Base-by-base conservation (phyloP, 1,140 invertebrate species). In the Anoplophora glabripennis region DNA sequence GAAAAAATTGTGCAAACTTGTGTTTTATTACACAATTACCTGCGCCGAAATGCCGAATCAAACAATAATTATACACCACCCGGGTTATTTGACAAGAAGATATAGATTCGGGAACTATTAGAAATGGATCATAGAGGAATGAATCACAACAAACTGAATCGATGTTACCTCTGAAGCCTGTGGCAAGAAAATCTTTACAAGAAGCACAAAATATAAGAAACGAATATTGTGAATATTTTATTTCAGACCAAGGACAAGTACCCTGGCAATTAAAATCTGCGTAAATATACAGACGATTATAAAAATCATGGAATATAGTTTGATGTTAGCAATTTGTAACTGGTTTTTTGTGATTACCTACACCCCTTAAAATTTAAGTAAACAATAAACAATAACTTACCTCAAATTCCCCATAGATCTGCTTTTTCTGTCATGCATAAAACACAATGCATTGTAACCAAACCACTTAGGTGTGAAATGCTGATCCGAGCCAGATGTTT, bases 391-490 rank as follows among this genome's bases (percentile, higher is more conserved):
- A n/a, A n/a, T n/a, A 44, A 44, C 42, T 8, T 4, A 44, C 42
- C 3, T n/a, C 42, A 44, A 44, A 44, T 10, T 17, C 42, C 42
- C 15, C 15, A 17, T 3, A 14, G 42, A 17, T 3, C 21, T 44
- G 42, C 21, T 52, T 11, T 36, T 36, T 48, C 14, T 48, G 51
- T 53, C 0, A 11, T 40, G 33, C 41, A 53, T 41, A 53, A 53
- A 53, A 53, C 51, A 15, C 51, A 53, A 41, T 53, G 51, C 51
- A 0, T 17, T 15, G 15, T 46, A 54, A 46, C 38, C 53, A 54
- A 54, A 54, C 53, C 37, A 45, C 45, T 54, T 54, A 17, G 53
- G 38, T n/a, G 44, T 54, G n/a, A 54, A 54, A 46, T n/a, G 17
- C 15, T 54, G 53, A 5, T 40, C 53, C 9, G 53, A 37, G 21